These are phyloP conservation scores for Bombyx huttoni DNA, from an alignment of 2,888 invertebrate species.

Conservation along the genomic window DNA sequence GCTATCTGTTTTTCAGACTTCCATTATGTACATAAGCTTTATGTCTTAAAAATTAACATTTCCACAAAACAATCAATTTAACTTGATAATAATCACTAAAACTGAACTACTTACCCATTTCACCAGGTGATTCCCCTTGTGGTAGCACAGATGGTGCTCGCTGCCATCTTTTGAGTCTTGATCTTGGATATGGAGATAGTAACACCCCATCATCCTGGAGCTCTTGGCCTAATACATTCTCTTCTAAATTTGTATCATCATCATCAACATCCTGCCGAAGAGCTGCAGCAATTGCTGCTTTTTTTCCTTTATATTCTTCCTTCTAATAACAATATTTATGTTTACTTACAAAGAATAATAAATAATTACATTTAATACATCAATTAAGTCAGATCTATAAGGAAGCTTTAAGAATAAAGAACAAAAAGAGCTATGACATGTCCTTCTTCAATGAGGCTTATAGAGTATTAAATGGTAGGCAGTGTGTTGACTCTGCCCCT, in stretches of 20 bases:
- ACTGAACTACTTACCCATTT: slow-evolving; percentile 78
- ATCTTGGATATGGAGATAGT: slow-evolving; percentile 39
- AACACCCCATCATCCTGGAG: slow-evolving; percentile 43
- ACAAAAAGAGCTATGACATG: too few relatives aligned
- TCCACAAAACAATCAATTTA: neutral
- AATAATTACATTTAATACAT: too few relatives aligned
- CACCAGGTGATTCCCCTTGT: slow-evolving; percentile 83
- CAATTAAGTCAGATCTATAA: too few relatives aligned
- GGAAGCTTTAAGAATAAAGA: too few relatives aligned
- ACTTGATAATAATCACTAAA: neutral
- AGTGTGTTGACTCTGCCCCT: too few relatives aligned
- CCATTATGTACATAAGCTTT: too few relatives aligned
- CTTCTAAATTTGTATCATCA: slow-evolving; percentile 48
- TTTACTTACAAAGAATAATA: too few relatives aligned
- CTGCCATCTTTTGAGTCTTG: slow-evolving; percentile 78
- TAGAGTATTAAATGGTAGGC: too few relatives aligned
- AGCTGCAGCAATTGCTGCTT: slow-evolving; percentile 59
- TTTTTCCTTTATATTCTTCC: slow-evolving; percentile 50
- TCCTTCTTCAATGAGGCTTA: too few relatives aligned
- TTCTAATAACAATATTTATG: neutral
- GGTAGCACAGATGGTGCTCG: slow-evolving; percentile 80
- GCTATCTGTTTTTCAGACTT: too few relatives aligned
- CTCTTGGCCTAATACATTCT: slow-evolving; percentile 44
- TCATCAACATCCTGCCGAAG: slow-evolving; percentile 36
- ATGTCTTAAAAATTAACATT: too few relatives aligned